A percentile compares a stretch with the other conserved stretches of the same genome.
These are phyloP conservation scores for Falco cherrug DNA, from an alignment of 2,797 vertebrate species.

Conservation along the genomic window DNA sequence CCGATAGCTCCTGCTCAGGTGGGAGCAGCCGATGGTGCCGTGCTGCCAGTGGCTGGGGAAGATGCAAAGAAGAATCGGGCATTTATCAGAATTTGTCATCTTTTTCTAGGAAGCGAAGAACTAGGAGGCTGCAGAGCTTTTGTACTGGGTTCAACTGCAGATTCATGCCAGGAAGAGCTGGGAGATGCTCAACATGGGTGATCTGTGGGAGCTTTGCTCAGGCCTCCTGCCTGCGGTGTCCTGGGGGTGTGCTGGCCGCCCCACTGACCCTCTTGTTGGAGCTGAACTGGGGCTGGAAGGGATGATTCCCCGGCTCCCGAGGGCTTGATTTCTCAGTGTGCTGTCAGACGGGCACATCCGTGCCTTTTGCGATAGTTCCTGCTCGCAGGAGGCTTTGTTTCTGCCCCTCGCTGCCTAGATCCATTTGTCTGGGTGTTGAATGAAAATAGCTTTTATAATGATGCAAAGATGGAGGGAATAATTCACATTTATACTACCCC, in stretches of 20 bases:
- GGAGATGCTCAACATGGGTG: accelerated
- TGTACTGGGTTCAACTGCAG: neutral
- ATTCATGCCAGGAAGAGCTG: neutral
- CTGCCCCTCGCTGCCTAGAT: neutral
- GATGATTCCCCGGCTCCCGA: neutral
- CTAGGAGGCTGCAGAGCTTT: neutral
- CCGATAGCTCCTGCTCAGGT: neutral
- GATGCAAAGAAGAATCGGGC: neutral
- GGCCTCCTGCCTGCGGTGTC: accelerated
- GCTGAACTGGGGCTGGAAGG: neutral
- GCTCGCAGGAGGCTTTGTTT: neutral
- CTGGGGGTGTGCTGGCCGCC: accelerated
- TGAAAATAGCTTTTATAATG: neutral
- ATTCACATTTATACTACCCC: neutral
- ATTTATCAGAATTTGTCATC: accelerated
- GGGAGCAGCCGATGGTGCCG: neutral
- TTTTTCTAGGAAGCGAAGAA: neutral
- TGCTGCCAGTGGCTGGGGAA: accelerated
- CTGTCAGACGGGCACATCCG: neutral
- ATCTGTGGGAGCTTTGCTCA: neutral
- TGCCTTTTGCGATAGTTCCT: neutral
- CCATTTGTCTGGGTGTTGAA: neutral
- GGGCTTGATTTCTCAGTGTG: neutral
- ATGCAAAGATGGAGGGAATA: neutral
- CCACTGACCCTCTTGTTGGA: accelerated